A percentile compares a stretch with the other conserved stretches of the same genome.
Conservation (phyloP, 2,797 vertebrate species). For the Acridotheres tristis region DNA sequence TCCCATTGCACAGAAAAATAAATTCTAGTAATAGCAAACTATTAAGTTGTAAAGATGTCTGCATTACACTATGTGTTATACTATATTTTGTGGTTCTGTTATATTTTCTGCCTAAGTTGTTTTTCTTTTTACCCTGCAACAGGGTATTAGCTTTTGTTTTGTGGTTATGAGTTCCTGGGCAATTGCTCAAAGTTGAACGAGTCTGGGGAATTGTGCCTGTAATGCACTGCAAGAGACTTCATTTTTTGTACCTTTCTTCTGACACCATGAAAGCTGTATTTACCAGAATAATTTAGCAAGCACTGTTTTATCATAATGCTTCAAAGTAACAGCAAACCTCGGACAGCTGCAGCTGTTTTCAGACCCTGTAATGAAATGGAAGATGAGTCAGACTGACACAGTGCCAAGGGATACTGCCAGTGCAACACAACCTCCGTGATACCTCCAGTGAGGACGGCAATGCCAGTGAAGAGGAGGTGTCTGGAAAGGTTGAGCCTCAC, state of each 20-base stretch:
- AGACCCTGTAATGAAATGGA: conserved; percentile 45
- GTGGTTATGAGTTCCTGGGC: neutral
- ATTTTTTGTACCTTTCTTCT: neutral
- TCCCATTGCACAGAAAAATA: neutral
- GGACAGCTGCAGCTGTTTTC: conserved; percentile 75
- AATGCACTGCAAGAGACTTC: neutral
- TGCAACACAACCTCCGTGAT: conserved; percentile 57
- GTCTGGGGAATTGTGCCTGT: neutral
- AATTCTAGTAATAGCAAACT: neutral
- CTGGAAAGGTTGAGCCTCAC: neutral
- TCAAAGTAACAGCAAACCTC: conserved; percentile 65
- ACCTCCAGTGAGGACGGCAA: conserved; percentile 61
- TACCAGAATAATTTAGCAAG: conserved; percentile 25
- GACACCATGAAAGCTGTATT: neutral
- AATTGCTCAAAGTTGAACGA: neutral
- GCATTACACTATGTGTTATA: neutral
- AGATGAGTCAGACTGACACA: conserved; percentile 69
- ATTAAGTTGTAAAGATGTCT: neutral
- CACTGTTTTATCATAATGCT: conserved; percentile 52
- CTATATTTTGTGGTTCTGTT: neutral
- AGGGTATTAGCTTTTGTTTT: neutral
- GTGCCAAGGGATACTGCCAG: conserved; percentile 69
- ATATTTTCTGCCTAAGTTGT: neutral
- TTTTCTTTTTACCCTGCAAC: neutral
- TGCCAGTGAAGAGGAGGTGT: conserved; percentile 65